phyloP scores from a whole-genome alignment of 2,888 invertebrate genomes.

The Masnerella sp. region DNA sequence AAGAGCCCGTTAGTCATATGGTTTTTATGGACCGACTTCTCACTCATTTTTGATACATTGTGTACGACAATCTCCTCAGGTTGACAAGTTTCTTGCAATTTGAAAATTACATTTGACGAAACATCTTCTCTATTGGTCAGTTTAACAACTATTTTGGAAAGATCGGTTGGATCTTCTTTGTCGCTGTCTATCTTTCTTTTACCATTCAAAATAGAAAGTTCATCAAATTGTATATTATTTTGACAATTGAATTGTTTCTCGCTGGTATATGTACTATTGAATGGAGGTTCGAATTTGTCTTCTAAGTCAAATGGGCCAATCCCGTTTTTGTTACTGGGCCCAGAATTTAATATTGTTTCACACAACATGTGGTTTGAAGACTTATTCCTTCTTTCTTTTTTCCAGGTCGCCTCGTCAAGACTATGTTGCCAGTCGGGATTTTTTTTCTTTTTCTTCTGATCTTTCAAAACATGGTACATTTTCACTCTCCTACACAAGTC shows the following conservation, averaged over 20 bases:
- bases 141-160: too few relatives aligned
- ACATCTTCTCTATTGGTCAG: too few relatives aligned
- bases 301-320: too few relatives aligned
- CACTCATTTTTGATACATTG: neutral
- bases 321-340: too few relatives aligned
- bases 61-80: neutral
- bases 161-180: too few relatives aligned
- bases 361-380: neutral
- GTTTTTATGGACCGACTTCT: neutral
- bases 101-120: neutral
- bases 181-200: too few relatives aligned
- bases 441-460: neutral
- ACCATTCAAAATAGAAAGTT: too few relatives aligned
- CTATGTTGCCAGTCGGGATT: neutral
- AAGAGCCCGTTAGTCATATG: conserved; percentile 15
- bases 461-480: neutral
- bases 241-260: too few relatives aligned
- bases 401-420: neutral
- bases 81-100: neutral
- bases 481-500: neutral
- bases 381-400: neutral
- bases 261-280: too few relatives aligned
- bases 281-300: too few relatives aligned
- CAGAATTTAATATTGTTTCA: too few relatives aligned
- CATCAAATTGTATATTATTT: too few relatives aligned